Base-by-base conservation (phyloP, 2,113 vertebrate genomes). In the Suricata suricatta region DNA sequence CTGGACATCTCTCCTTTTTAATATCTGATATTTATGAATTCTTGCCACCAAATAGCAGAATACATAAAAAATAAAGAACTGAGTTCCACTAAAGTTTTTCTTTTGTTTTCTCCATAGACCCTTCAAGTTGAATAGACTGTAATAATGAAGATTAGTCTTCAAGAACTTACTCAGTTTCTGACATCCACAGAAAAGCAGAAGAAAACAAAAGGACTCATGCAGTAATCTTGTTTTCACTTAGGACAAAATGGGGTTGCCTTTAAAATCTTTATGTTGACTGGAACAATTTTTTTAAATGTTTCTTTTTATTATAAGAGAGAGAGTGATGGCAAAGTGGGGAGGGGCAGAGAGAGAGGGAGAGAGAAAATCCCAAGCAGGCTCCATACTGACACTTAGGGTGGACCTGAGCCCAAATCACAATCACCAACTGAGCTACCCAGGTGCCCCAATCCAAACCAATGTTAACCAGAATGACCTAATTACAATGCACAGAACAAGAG, bases 91-190 rank as follows among this genome's bases (percentile, higher is more conserved):
- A 33, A 44, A 57, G 7, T 29, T 86, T 95, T 79, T 52, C 12
- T 76, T 82, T 7, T 88, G 31, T 63, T 52, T 95, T 88, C 33
- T 93, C 31, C 27, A 82, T 76, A 64, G 29, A 54, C 35, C 10
- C 19, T 89, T 93, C 35, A 35, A 33, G 90, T 60, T 90, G 19
- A 44, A 76, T 68, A 88, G 41, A 84, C 7, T 63, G 1, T 14
- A 69, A 69, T 27, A 11, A 81, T 72, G 25, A 93, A 82, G 15
- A 85, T 60, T 35, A 88, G 44, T 54, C 64, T 66, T 85, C 3
- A 92, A 94, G 10, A 94, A 72, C 29, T 88, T 33, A 94, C 29
- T 93, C 15, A 16, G 21, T 38, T 90, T 93, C 35, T 95, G 69
- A 92, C 35, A 89, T 95, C 23, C 71, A 25, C 19, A 44, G 63